Conservation (phyloP, 1,140 invertebrate genomes). For the Cydia strobilella region DNA sequence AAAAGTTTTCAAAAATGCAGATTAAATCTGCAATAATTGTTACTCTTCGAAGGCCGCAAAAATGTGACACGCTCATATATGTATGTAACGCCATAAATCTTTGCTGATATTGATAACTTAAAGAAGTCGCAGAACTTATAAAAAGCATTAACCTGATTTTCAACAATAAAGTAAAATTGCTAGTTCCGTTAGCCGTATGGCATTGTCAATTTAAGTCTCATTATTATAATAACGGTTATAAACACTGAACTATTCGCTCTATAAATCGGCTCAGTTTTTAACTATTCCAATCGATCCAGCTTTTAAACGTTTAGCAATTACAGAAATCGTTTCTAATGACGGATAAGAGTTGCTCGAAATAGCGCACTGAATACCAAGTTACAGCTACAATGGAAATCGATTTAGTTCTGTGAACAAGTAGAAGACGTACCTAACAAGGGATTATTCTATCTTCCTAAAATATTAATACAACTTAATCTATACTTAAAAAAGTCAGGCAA, state of each 20-base stretch:
- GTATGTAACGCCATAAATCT: too few species aligned
- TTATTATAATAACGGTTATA: neutral
- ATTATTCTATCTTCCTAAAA: neutral
- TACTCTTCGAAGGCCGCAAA: too few species aligned
- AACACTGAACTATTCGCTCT: neutral
- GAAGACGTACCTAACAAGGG: neutral
- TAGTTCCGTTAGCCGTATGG: neutral
- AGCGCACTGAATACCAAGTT: constrained; percentile 13
- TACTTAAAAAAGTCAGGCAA: too few species aligned
- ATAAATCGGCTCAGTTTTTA: constrained; percentile 22
- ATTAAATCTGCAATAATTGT: too few species aligned
- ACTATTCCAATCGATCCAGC: constrained; percentile 21
- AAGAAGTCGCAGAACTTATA: too few species aligned
- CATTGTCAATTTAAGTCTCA: neutral
- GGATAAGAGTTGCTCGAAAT: constrained; percentile 25
- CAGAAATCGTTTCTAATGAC: constrained; percentile 23
- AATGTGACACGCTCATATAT: too few species aligned
- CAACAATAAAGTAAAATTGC: too few species aligned
- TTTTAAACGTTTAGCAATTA: constrained; percentile 29
- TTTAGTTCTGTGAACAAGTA: neutral
- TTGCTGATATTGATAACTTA: too few species aligned
- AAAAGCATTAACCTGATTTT: too few species aligned
- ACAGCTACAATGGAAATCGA: constrained; percentile 5
- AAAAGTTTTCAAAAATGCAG: too few species aligned
- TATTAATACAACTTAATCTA: neutral